Conservation (phyloP, 1,140 invertebrate genomes). For the Probaryconus sp. region DNA sequence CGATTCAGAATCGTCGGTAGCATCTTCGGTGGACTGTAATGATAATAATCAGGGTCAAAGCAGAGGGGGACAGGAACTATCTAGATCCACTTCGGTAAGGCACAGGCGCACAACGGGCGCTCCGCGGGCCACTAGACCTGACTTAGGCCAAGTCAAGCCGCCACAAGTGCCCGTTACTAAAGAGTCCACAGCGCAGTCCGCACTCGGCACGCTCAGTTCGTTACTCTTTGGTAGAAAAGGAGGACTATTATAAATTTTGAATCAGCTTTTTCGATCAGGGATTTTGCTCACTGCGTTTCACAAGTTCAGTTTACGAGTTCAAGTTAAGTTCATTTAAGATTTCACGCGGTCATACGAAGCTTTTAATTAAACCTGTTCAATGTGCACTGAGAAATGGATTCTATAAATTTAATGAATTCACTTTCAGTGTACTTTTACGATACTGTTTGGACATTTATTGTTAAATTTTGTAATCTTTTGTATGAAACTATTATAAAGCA, state of each 20-base stretch:
- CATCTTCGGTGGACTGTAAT: constrained; percentile 66
- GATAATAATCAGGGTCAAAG: constrained; percentile 10
- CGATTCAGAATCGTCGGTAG: constrained; percentile 63
- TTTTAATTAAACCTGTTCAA: too few species aligned
- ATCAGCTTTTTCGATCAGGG: constrained; percentile 5
- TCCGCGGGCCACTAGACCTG: constrained; percentile 78
- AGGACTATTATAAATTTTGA: constrained; percentile 82
- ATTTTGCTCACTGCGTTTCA: too few species aligned
- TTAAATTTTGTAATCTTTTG: too few species aligned
- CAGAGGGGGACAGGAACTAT: not conserved
- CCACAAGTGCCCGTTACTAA: constrained; percentile 72
- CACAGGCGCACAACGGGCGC: constrained; percentile 70
- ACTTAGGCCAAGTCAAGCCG: constrained; percentile 80
- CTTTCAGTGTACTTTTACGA: too few species aligned
- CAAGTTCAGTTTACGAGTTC: too few species aligned
- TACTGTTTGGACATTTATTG: too few species aligned
- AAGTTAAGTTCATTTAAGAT: too few species aligned
- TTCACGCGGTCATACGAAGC: too few species aligned
- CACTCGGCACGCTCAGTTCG: constrained; percentile 87
- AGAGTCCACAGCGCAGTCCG: constrained; percentile 78
- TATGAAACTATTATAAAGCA: too few species aligned
- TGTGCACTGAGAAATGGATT: too few species aligned
- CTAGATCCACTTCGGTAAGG: constrained; percentile 58
- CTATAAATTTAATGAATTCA: too few species aligned
- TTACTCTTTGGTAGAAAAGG: constrained; percentile 90